Evolutionary conservation across 2,113 vertebrate genomes (phyloP), one percentile per base, ranked within the genome.

Genomic region (Pardalotus punctatus): DNA sequence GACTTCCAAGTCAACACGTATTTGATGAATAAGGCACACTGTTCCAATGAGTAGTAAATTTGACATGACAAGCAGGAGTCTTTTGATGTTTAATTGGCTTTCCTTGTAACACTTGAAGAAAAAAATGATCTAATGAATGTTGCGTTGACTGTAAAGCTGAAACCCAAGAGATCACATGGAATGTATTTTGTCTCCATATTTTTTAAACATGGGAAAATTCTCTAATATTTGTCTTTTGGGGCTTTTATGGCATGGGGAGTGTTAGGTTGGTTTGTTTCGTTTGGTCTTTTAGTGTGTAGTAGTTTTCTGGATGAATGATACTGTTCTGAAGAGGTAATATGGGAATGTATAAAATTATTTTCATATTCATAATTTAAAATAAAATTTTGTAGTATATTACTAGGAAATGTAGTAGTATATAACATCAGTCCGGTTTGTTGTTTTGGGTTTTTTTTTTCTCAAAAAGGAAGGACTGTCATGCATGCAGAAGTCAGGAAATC

Each of bases 61-160:
- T 85, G 74, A 82, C 80, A 50, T 94, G 81, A 92, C 86, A 93
- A 50, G 77, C 42, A n/a, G 45, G 23, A 82, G 73, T 94, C 81
- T 89, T 94, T 89, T 96, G 83, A 94, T 87, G 81, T 85, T 89
- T 95, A 89, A 79, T 91, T 96, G 50, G 57, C 67, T 95, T 91
- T 85, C 58, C 65, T 70, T 90, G 54, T 95, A 89, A 82, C 24
- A 72, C 73, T 88, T 64, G n/a, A 61, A 56, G 72, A 70, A 86
- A 78, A 91, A 86, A 92, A 57, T 28, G 20, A 53, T 79, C 31
- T 81, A 45, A 79, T 71, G 69, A 86, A 60, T 54, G 31, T 76
- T 91, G 64, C 0, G 0, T 88, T 83, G 65, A 64, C 72, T 54
- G 31, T 85, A 84, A 93, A 95, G 66, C 56, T 62, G 47, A 93